Base-by-base conservation (phyloP, 2,113 vertebrate species). In the Ammodytes marinus region DNA sequence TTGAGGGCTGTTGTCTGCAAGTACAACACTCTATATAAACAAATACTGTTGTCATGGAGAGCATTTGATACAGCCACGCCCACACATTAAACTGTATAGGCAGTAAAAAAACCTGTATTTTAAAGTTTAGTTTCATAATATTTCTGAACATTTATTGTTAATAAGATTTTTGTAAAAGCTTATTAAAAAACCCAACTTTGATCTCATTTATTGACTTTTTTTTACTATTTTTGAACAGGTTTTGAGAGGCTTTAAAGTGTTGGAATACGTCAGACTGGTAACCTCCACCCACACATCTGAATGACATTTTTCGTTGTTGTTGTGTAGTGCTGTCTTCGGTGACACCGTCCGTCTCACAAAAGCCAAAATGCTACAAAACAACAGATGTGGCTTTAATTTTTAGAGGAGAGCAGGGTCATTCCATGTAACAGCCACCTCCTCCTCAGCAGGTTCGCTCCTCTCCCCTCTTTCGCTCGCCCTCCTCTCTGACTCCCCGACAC, bases 401-500 rank as follows among this genome's bases (percentile, higher is more conserved):
- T 84, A 90, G 88, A 35, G 27, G 27, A 27, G 27, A 27, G n/a
- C 43, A 4, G 19, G 83, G 58, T 84, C 86, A 54, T 66, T 58
- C 68, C 46, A 39, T 67, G 49, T 73, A 80, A 84, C 85, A 70
- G 64, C 65, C 85, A 60, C 88, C 88, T 63, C 83, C 80, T 86
- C 87, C 72, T 83, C 69, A 43, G 59, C 58, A 10, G 19, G 59
- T 69, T 19, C 13, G 14, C 55, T 63, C 57, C 57, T 11, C 4
- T n/a, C 17, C 58, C 19, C 37, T 39, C 58, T 5, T 19, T 46
- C 10, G 0, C 49, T 3, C 27, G 0, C 8, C 37, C 58, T 80
- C 74, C 74, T 57, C 59, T 54, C 49, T 19, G 70, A 86, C 77
- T 85, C 64, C 27, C 74, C 46, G 13, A 68, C 88, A 68, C 68